phyloP scores from a whole-genome alignment of 2,888 invertebrate genomes.

The Tachina fera region DNA sequence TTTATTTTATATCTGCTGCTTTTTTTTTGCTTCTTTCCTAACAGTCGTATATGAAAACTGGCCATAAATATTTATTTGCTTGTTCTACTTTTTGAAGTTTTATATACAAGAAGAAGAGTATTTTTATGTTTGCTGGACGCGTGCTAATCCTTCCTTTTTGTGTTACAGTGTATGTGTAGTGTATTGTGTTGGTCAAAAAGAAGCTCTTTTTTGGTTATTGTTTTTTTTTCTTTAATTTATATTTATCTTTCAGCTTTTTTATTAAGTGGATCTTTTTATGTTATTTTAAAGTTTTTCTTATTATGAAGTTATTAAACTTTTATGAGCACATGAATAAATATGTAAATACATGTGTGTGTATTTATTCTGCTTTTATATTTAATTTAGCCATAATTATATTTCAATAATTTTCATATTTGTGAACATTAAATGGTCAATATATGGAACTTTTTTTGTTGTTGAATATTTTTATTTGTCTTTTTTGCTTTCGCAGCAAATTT shows the following conservation, averaged over 20 bases:
- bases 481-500: constrained; percentile 19
- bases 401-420: constrained; percentile 64
- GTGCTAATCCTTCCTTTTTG: constrained; percentile 57
- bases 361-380: constrained; percentile 39
- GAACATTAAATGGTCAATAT: constrained; percentile 51
- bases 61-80: constrained; percentile 41
- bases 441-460: constrained; percentile 13
- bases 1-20: constrained; percentile 42
- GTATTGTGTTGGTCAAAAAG: constrained; percentile 25
- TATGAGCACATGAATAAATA: constrained; percentile 48
- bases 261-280: constrained; percentile 40
- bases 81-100: constrained; percentile 29
- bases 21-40: background rate
- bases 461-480: constrained; percentile 15
- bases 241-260: constrained; percentile 31
- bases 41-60: background rate
- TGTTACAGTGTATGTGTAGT: constrained; percentile 19
- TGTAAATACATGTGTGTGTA: no score
- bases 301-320: constrained; percentile 64
- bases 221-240: background rate
- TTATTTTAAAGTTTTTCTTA: constrained; percentile 43
- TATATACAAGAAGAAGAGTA: background rate
- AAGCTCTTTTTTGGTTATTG: background rate
- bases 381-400: constrained; percentile 62
- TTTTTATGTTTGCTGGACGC: constrained; percentile 61